Evolutionary conservation across 2,113 vertebrate genomes (phyloP), one percentile per base, ranked within the genome.

Genomic region (Saguinus midas): DNA sequence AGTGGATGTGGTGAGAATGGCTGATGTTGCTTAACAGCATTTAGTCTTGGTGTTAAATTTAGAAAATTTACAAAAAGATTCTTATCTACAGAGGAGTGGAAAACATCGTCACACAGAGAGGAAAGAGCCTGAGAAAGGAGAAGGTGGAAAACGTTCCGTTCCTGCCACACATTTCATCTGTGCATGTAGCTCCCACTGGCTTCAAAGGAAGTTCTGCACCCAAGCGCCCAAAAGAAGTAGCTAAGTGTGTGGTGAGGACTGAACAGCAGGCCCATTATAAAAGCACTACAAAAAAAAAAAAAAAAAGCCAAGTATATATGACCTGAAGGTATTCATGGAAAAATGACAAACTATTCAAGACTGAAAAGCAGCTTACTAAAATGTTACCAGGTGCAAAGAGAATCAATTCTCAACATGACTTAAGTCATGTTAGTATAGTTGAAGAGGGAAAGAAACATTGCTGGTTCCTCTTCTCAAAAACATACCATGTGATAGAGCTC

Each of bases 81-180:
- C 87, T 97, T 97, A 98, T 98, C 98, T 96, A 50, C 43, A 86
- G 92, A 97, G 43, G 76, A 95, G 50, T 98, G 96, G 96, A 97
- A 98, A 97, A 96, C 25, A 57, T 95, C 92, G 80, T 95, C 91
- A 92, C 18, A 90, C 18, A 64, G 12, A 87, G 94, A 95, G 97
- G 84, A 88, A 95, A 97, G 92, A 94, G 81, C 90, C 73, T 45
- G 79, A 82, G 17, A 91, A 64, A 76, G 57, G 83, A 52, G 90
- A 95, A 97, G 76, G 90, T 92, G 85, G 94, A 70, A 97, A 89
- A 83, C 0, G 0, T 66, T 52, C 76, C 81, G 52, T 94, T 96
- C 84, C 87, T 89, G 80, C 48, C 83, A 48, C 91, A 75, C 14
- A 50, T 52, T 93, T 96, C 80, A 92, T 95, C 70, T 96, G n/a